phyloP scores from a whole-genome alignment of 2,797 vertebrate species.

The Poeciliopsis turneri region DNA sequence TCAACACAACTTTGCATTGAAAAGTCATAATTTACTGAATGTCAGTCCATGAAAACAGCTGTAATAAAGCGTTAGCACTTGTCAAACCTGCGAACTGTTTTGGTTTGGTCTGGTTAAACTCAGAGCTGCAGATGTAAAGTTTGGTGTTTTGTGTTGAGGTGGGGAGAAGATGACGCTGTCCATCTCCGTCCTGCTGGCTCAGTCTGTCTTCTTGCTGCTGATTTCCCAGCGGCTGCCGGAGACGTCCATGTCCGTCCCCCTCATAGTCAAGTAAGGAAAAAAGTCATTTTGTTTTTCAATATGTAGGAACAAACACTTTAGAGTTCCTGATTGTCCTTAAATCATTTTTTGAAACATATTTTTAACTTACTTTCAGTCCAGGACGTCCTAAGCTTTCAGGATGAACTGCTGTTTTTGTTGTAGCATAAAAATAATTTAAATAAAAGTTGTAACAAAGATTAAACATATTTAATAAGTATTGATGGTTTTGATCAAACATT shows the following conservation, averaged over 20 bases:
- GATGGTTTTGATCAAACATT: too few relatives aligned
- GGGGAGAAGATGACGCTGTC: slow-evolving; percentile 97
- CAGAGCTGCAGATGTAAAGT: too few relatives aligned
- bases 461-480: too few relatives aligned
- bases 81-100: not conserved
- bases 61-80: not conserved
- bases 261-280: slow-evolving; percentile 92
- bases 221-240: slow-evolving; percentile 94
- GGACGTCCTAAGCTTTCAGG: not conserved
- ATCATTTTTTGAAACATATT: not conserved
- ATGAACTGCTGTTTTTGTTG: not conserved
- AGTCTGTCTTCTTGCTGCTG: slow-evolving; percentile 95
- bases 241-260: slow-evolving; percentile 91
- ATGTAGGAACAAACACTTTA: not conserved
- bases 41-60: too few relatives aligned
- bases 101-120: not conserved
- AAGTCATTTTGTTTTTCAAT: not conserved
- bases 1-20: too few relatives aligned
- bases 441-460: not conserved
- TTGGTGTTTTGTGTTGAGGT: slow-evolving; percentile 72
- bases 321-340: not conserved
- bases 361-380: not conserved
- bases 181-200: slow-evolving; percentile 95
- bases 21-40: too few relatives aligned
- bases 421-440: too few relatives aligned